These are phyloP conservation scores for fruit fly (Drosophila melanogaster) DNA, from an alignment of 1,140 invertebrate genomes.

Conservation along the genomic window Release_6_plus_ISO1_MT NC_004354.4:17309501-17310000, in stretches of 20 bases:
- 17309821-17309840: slow-evolving; percentile 3
- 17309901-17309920: slow-evolving; percentile 34
- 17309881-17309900: slow-evolving; percentile 9
- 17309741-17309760: slow-evolving; percentile 12
- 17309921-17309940: slow-evolving; percentile 51
- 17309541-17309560: neutral
- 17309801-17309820: slow-evolving; percentile 6
- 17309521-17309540: neutral
- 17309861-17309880: slow-evolving; percentile 22
- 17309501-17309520: neutral
- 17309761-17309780: neutral
- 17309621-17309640: neutral
- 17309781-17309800: slow-evolving; percentile 1
- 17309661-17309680: neutral
- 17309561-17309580: neutral
- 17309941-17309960: slow-evolving; percentile 58
- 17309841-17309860: slow-evolving; percentile 8
- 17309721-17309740: neutral
- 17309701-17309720: no score
- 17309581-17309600: no score
- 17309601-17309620: no score
- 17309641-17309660: neutral
- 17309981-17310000: slow-evolving; percentile 46
- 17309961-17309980: slow-evolving; percentile 76
- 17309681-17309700: no score